Evolutionary conservation across 2,113 vertebrate species (phyloP), one percentile per base, ranked within the genome.

Genomic region (Myiozetetes cayanensis): DNA sequence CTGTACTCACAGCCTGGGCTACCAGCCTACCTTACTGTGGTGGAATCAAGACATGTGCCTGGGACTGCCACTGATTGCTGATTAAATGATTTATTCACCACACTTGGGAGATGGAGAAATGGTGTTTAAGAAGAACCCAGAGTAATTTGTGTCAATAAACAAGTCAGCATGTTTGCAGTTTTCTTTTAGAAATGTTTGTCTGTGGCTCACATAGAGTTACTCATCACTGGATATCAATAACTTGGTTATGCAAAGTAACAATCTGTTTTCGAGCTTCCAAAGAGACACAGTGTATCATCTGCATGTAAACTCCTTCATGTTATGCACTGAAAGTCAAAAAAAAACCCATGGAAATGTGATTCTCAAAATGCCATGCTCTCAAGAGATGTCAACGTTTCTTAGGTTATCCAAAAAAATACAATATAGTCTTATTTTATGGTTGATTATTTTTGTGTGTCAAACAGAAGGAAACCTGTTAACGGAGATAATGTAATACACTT

Each of bases 211-310:
- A 44, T 37, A 9, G 47, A 95, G 50, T 91, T 94, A 73, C 79
- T 95, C 79, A 77, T 83, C 82, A 41, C 50, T 63, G 47, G n/a
- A 27, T 94, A 88, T 81, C 82, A 91, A 55, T 91, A 96, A 87
- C 43, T 86, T 71, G 75, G 85, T 96, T 96, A 93, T 94, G 67
- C 30, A 93, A 96, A 91, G 50, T 52, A 81, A 90, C 87, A 96
- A 88, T 90, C 85, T 96, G 71, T 86, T 94, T 91, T 76, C 41
- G 55, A 77, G 56, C 44, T 94, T 93, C 74, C n/a, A 23, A 31
- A 89, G 52, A 94, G 66, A 82, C 28, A 17, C 68, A 41, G 20
- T 49, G 14, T 58, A 56, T 79, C 35, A 71, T 61, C 72, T 70
- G 24, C 46, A 59, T 85, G 24, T 79, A 53, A 92, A 77, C 23